phyloP scores from a whole-genome alignment of 2,113 vertebrate species.

The Hymenochirus boettgeri region DNA sequence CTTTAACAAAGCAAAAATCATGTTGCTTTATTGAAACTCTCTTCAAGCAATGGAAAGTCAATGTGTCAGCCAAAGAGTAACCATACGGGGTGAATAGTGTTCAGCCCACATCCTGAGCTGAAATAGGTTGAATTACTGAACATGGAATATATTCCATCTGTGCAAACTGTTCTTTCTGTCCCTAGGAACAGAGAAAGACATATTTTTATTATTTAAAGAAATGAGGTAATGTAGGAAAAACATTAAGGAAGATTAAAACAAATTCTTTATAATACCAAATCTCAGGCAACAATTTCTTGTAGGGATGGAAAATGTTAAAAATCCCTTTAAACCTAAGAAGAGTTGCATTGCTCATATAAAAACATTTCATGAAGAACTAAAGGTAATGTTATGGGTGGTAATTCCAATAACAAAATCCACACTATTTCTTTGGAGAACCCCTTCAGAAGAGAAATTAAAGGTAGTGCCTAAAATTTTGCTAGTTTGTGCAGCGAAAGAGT shows the following conservation, averaged over 20 bases:
- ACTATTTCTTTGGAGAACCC: too few relatives aligned
- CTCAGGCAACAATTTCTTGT: neutral
- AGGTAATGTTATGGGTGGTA: too few relatives aligned
- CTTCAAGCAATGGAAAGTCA: constrained; percentile 52
- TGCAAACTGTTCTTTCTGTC: constrained; percentile 46
- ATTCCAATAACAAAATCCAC: too few relatives aligned
- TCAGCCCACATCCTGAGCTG: constrained; percentile 63
- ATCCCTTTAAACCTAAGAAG: too few relatives aligned
- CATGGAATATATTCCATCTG: constrained; percentile 61
- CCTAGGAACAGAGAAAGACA: constrained; percentile 49
- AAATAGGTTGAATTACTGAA: constrained; percentile 59
- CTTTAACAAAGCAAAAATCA: constrained; percentile 26
- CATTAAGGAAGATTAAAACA: fast-evolving
- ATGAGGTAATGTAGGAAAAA: constrained; percentile 18
- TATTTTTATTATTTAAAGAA: constrained; percentile 38
- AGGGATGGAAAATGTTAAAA: too few relatives aligned
- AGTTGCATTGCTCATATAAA: too few relatives aligned
- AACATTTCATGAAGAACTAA: too few relatives aligned
- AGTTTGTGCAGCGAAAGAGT: too few relatives aligned
- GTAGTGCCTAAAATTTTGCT: too few relatives aligned
- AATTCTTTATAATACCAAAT: neutral
- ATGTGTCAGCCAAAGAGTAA: constrained; percentile 50
- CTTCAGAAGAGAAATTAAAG: too few relatives aligned
- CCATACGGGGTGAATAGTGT: constrained; percentile 49
- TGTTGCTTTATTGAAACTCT: constrained; percentile 59